phyloP scores from a whole-genome alignment of 1,140 invertebrate species.

The Calycopis cecrops region DNA sequence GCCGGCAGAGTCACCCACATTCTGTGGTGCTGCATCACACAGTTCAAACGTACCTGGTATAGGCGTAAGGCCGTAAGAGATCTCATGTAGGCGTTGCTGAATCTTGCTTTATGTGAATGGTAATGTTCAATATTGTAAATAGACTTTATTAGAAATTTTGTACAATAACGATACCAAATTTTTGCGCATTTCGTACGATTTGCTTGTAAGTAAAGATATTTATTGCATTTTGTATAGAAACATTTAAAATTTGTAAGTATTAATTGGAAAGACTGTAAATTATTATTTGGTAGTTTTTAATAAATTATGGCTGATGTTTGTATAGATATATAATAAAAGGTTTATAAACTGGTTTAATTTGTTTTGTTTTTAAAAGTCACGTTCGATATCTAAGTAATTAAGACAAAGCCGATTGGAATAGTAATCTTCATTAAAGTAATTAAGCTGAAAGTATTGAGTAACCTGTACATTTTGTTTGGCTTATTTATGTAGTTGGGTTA shows the following conservation, averaged over 20 bases:
- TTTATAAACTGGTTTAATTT: conserved; percentile 53
- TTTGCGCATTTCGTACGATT: conserved; percentile 61
- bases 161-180: conserved; percentile 74
- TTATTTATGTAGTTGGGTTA: too few species aligned
- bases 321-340: conserved; percentile 70
- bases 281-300: conserved; percentile 66
- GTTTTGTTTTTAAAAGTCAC: conserved; percentile 34
- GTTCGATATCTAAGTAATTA: conserved; percentile 12
- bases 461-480: too few species aligned
- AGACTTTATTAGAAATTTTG: conserved; percentile 66
- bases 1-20: conserved; percentile 57
- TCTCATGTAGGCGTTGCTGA: conserved; percentile 56
- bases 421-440: too few species aligned
- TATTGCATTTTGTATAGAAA: conserved; percentile 59
- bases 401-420: background rate
- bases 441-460: too few species aligned
- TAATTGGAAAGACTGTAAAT: conserved; percentile 73
- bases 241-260: conserved; percentile 61
- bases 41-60: conserved; percentile 73
- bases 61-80: conserved; percentile 36
- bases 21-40: conserved; percentile 65
- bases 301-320: conserved; percentile 63
- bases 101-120: conserved; percentile 43
- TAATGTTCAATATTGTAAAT: conserved; percentile 30
- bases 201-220: conserved; percentile 61